Conservation (phyloP, 2,888 invertebrate species). For the Odontocolon sp. region DNA sequence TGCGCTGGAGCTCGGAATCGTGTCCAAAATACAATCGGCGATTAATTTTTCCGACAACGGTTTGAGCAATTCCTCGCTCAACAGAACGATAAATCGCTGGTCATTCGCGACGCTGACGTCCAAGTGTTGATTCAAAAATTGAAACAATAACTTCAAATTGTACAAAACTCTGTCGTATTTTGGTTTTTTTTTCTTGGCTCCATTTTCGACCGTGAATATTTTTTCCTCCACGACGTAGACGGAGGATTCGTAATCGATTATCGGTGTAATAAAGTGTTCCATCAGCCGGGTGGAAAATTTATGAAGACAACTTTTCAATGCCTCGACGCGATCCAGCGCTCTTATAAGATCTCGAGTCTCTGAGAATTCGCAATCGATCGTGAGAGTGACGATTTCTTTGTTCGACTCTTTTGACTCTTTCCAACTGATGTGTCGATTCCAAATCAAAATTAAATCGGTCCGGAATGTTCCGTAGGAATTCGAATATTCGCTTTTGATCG, state of each 20-base stretch:
- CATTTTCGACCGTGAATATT: constrained; percentile 80
- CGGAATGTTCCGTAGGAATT: constrained; percentile 81
- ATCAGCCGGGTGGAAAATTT: constrained; percentile 84
- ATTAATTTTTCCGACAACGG: constrained; percentile 86
- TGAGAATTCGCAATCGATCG: constrained; percentile 66
- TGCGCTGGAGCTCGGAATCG: constrained; percentile 89
- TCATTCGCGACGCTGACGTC: constrained; percentile 81
- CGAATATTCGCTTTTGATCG: constrained; percentile 81
- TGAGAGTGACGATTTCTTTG: constrained; percentile 56
- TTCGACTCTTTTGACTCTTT: constrained; percentile 68
- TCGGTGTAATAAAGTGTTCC: constrained; percentile 83
- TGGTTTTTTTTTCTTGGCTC: constrained; percentile 78
- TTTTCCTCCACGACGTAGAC: constrained; percentile 80
- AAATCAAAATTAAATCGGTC: constrained; percentile 81
- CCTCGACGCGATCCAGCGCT: constrained; percentile 78
- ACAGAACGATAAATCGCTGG: constrained; percentile 82
- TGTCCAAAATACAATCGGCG: constrained; percentile 88
- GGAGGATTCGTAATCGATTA: constrained; percentile 82
- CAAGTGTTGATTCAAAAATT: constrained; percentile 84
- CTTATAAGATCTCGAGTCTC: constrained; percentile 78
- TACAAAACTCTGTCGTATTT: constrained; percentile 83
- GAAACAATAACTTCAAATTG: constrained; percentile 83
- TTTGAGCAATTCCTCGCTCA: constrained; percentile 82
- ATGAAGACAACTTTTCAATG: constrained; percentile 82
- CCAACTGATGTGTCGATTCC: constrained; percentile 82